Evolutionary conservation across 2,888 invertebrate genomes (phyloP).

Genomic region (Lysandra coridon): DNA sequence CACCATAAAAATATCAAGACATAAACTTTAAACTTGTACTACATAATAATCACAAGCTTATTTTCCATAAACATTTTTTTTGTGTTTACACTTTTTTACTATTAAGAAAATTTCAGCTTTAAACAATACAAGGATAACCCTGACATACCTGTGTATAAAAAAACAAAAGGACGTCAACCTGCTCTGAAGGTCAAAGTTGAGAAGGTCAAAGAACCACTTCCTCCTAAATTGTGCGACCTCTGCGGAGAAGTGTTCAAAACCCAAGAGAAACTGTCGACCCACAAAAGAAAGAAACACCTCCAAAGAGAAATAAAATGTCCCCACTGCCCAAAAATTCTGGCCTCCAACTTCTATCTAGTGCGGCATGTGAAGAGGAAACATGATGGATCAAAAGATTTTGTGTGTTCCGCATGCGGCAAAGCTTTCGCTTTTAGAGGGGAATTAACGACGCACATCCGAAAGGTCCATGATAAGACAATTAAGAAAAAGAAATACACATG

Average conservation of each 20-base stretch:
- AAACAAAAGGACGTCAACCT: slow-evolving; percentile 43
- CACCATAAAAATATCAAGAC: too few relatives aligned
- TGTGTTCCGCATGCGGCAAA: slow-evolving; percentile 62
- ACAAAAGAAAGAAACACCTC: slow-evolving; percentile 57
- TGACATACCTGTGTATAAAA: slow-evolving; percentile 41
- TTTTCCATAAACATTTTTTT: not conserved
- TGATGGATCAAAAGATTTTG: slow-evolving; percentile 53
- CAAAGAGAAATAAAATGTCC: slow-evolving; percentile 58
- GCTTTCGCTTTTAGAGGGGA: slow-evolving; percentile 63
- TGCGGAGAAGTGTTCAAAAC: slow-evolving; percentile 62
- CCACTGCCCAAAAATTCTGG: slow-evolving; percentile 57
- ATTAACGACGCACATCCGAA: slow-evolving; percentile 57
- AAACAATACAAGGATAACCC: slow-evolving; percentile 45
- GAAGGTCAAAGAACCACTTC: slow-evolving; percentile 45
- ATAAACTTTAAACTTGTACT: too few relatives aligned
- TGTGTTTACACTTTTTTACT: not conserved
- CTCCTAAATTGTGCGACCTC: slow-evolving; percentile 61
- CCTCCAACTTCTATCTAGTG: slow-evolving; percentile 56
- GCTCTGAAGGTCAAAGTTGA: slow-evolving; percentile 42
- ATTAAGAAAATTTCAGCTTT: slow-evolving; percentile 49
- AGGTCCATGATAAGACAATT: slow-evolving; percentile 57
- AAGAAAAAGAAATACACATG: slow-evolving; percentile 57
- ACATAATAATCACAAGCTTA: not conserved
- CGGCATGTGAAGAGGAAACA: slow-evolving; percentile 65
- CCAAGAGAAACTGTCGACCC: slow-evolving; percentile 53